Percentiles rank a stretch among this genome's conserved stretches.
phyloP scores from a whole-genome alignment of 1,140 invertebrate genomes.

The Drosophila seguyi region DNA sequence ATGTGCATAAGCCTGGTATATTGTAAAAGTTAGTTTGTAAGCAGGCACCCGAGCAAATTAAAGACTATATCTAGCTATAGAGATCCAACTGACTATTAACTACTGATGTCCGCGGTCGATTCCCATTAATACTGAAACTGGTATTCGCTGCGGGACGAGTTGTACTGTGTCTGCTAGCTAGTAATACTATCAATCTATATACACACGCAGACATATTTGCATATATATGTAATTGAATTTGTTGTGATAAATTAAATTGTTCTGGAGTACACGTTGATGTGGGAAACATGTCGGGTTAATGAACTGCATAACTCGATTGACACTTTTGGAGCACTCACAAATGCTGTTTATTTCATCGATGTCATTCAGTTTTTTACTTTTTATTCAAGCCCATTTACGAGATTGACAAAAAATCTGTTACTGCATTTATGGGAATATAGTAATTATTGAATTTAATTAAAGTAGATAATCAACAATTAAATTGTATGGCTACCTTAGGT shows the following conservation, averaged over 20 bases:
- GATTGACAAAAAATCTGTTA: conserved; percentile 35
- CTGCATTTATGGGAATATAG: conserved; percentile 41
- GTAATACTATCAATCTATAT: conserved; percentile 33
- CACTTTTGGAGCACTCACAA: conserved; percentile 37
- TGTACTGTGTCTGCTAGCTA: conserved; percentile 52
- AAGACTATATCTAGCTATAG: conserved; percentile 49
- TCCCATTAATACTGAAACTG: conserved; percentile 31
- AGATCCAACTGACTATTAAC: conserved; percentile 40
- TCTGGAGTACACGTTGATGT: conserved; percentile 46
- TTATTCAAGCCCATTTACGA: conserved; percentile 17
- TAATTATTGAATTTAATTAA: conserved; percentile 72
- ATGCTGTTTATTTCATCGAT: conserved; percentile 26
- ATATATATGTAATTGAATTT: conserved; percentile 61
- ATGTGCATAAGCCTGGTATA: neutral
- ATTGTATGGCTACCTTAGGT: conserved; percentile 74
- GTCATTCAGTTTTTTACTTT: conserved; percentile 16
- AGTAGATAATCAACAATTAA: conserved; percentile 75
- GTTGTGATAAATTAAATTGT: conserved; percentile 75
- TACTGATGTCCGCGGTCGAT: conserved; percentile 20
- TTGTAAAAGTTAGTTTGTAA: conserved; percentile 17
- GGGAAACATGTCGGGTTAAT: conserved; percentile 29
- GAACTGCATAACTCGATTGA: conserved; percentile 49
- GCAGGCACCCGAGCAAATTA: conserved; percentile 39
- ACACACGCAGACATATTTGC: conserved; percentile 18
- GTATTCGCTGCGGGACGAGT: conserved; percentile 18